A percentile compares a stretch with the other conserved stretches of the same genome.
These are phyloP conservation scores for Phengaris alcon DNA, from an alignment of 2,888 invertebrate species.

Conservation along the genomic window DNA sequence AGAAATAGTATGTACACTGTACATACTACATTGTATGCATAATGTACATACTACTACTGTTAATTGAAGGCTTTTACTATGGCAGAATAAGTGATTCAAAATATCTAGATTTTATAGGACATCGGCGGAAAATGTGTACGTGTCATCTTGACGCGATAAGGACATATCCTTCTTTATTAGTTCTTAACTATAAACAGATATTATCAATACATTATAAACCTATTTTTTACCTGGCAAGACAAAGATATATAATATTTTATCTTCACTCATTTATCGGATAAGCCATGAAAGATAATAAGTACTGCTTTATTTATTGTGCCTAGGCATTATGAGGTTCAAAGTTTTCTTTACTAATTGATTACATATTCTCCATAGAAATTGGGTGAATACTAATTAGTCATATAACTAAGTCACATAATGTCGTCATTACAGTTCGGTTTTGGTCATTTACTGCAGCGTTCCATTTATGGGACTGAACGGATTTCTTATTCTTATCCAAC, in stretches of 20 bases:
- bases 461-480: too few species aligned
- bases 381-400: too few species aligned
- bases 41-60: too few species aligned
- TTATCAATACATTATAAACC: conserved; percentile 26
- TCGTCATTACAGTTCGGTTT: too few species aligned
- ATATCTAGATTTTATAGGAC: background rate
- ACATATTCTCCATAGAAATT: background rate
- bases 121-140: background rate
- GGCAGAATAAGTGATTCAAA: background rate
- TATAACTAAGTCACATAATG: too few species aligned
- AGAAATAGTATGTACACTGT: background rate
- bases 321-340: background rate
- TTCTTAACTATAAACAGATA: conserved; percentile 28
- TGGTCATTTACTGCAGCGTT: too few species aligned
- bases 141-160: conserved; percentile 42
- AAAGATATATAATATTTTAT: conserved; percentile 22
- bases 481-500: too few species aligned
- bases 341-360: background rate
- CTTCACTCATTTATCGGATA: conserved; percentile 6
- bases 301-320: conserved; percentile 7
- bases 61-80: background rate
- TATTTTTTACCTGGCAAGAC: conserved; percentile 28
- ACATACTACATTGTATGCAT: background rate
- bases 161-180: conserved; percentile 42
- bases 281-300: conserved; percentile 21